Evolutionary conservation across 2,113 vertebrate genomes (phyloP), one percentile per base, ranked within the genome.

Genomic region (Nycticebus coucang): DNA sequence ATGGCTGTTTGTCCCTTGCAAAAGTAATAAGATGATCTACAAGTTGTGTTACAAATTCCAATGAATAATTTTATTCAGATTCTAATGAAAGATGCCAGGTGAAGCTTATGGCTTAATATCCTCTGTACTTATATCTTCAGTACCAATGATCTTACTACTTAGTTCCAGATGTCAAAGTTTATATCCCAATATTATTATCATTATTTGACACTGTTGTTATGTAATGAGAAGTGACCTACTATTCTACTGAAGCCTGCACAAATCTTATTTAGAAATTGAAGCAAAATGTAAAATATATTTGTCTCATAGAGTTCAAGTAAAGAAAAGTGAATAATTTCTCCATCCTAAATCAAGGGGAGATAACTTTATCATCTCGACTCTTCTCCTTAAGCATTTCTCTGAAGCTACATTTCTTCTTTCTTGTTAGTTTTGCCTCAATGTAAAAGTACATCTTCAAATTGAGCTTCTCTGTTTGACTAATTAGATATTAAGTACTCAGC

Each of bases 1-100:
- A 98, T 97, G 97, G 97, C 94, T 97, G 91, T 97, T 97, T 98
- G 97, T 96, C 96, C 92, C 86, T 66, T 88, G 50, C 94, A 96
- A 98, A 97, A 96, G 93, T 96, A 98, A 97, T 97, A 97, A 97
- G 83, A 97, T 95, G 97, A 97, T 92, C 77, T 90, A 89, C 94
- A 97, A 97, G 91, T 80, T 96, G 95, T 97, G 94, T 91, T 96
- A 68, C 95, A 96, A 97, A 98, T 98, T 95, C 92, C 89, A 97
- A 84, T 96, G 92, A 95, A 96, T 85, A 97, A 96, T 97, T 88
- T 97, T 96, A 96, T 97, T 97, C 93, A 90, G 66, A 88, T 55
- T 90, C 77, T 97, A 96, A 96, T 97, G 95, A 95, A 96, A 95
- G 75, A 93, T 98, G 92, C 75, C 71, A 96, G 94, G 90, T 96